These are phyloP conservation scores for Tragelaphus eurycerus DNA, from an alignment of 2,797 vertebrate genomes.

Conservation along the genomic window DNA sequence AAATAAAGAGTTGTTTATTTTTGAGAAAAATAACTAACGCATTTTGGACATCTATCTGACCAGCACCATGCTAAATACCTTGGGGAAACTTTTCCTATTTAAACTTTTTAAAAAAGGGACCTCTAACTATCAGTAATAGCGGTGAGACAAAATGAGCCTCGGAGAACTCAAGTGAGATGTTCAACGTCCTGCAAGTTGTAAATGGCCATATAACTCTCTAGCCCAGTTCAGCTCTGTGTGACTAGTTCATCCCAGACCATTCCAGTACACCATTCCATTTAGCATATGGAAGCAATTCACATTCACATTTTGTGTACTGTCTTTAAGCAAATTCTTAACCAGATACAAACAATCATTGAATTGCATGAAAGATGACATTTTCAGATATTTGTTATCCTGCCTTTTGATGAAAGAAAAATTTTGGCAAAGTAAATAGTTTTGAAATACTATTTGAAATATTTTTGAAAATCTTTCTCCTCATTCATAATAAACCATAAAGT, in stretches of 20 bases:
- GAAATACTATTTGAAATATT: background rate
- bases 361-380: background rate
- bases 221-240: background rate
- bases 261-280: background rate
- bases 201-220: background rate
- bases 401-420: background rate
- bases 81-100: background rate
- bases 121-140: background rate
- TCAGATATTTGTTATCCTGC: background rate
- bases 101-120: background rate
- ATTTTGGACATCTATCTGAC: background rate
- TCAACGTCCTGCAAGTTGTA: background rate
- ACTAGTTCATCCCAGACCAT: background rate
- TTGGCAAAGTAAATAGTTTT: background rate
- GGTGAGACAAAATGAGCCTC: background rate
- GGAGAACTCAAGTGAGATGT: background rate
- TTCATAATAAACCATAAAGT: background rate
- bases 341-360: background rate
- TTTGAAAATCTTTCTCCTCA: background rate
- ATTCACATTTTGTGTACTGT: background rate
- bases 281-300: background rate
- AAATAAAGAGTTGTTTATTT: background rate
- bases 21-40: background rate
- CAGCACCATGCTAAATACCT: background rate
- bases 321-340: background rate